A percentile compares a stretch with the other conserved stretches of the same genome.
Conservation (phyloP, 2,797 vertebrate genomes). For the Pantherophis vulpinus region DNA sequence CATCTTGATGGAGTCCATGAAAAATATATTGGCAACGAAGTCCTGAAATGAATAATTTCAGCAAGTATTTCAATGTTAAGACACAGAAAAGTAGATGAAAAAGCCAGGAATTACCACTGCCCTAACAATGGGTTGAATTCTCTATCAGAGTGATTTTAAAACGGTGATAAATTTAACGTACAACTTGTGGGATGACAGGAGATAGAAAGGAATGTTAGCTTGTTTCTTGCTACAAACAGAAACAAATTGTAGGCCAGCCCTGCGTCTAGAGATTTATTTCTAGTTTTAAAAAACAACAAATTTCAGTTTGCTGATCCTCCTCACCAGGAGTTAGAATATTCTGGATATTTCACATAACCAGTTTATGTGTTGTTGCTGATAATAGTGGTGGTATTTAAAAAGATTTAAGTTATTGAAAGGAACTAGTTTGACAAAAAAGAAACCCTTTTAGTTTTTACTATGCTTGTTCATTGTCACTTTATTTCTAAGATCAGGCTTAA, state of each 20-base stretch:
- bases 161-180: neutral
- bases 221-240: neutral
- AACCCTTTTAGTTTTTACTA: neutral
- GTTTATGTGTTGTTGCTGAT: neutral
- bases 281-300: neutral
- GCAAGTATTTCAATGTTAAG: neutral
- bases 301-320: neutral
- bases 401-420: neutral
- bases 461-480: neutral
- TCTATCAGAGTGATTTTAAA: neutral
- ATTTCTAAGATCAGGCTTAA: neutral
- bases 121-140: neutral
- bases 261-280: neutral
- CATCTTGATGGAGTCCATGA: neutral
- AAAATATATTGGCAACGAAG: neutral
- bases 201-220: neutral
- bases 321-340: neutral
- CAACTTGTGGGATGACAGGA: neutral
- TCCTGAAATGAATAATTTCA: neutral
- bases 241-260: neutral
- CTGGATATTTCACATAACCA: neutral
- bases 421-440: neutral
- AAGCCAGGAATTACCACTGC: neutral
- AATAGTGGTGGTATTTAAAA: neutral
- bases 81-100: neutral